Percentiles rank a stretch among this genome's conserved stretches.
Conservation (phyloP, 2,888 invertebrate genomes). For the Trachelus troglodyta region DNA sequence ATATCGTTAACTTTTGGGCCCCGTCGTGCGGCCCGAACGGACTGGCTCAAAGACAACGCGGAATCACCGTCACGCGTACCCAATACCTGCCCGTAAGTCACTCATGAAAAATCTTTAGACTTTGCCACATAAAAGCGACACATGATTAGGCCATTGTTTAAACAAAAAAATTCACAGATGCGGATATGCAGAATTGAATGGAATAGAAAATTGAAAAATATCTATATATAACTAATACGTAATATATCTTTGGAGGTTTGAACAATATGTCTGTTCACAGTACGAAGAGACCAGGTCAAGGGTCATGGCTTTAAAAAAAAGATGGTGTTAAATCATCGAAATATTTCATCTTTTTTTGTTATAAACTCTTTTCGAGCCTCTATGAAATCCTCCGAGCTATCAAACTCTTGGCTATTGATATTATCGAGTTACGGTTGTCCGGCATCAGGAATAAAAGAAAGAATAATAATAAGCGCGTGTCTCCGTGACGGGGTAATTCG, state of each 20-base stretch:
- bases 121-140: background rate
- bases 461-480: conserved; percentile 30
- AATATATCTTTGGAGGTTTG: background rate
- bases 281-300: background rate
- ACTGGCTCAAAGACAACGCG: conserved; percentile 47
- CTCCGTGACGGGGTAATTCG: conserved; percentile 41
- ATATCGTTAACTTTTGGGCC: conserved; percentile 37
- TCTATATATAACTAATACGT: background rate
- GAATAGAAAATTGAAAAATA: background rate
- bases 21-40: conserved; percentile 19
- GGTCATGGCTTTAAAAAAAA: background rate
- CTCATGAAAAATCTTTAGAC: background rate
- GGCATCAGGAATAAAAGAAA: background rate
- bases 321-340: background rate
- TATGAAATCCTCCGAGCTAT: background rate
- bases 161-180: background rate
- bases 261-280: background rate
- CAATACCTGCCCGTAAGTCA: conserved; percentile 17
- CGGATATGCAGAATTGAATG: background rate
- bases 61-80: conserved; percentile 35
- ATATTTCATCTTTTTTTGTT: background rate
- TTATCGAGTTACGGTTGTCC: background rate
- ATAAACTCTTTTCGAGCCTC: background rate
- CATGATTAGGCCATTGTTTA: no score
- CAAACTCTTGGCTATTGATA: background rate